Conservation (phyloP, 2,113 vertebrate species). For the Semicossyphus pulcher region DNA sequence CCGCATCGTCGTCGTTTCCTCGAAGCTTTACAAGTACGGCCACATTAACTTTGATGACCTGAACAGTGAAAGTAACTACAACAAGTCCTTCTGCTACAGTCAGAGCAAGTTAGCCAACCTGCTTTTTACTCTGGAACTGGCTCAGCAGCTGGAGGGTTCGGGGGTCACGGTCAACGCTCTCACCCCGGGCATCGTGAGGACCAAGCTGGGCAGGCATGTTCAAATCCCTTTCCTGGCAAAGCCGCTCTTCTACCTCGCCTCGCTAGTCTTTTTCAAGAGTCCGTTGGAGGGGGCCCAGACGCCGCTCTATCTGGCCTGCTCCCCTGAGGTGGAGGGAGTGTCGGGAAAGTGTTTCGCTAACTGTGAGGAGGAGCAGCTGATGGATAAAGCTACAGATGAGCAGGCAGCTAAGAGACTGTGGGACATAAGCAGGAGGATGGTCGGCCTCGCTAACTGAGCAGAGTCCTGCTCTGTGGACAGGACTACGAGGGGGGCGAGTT, state of each 20-base stretch:
- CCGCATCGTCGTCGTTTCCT: conserved; percentile 93
- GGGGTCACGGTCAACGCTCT: conserved; percentile 91
- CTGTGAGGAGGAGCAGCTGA: conserved; percentile 90
- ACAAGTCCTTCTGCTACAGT: conserved; percentile 93
- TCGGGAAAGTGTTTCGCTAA: conserved; percentile 94
- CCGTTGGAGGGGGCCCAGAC: conserved; percentile 94
- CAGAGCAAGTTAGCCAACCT: conserved; percentile 96
- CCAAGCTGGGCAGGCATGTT: conserved; percentile 90
- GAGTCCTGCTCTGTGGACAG: conserved; percentile 5
- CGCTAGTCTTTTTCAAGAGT: conserved; percentile 86
- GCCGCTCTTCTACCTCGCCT: conserved; percentile 90
- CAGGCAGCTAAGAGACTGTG: conserved; percentile 90
- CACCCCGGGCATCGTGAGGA: conserved; percentile 93
- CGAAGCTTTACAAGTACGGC: conserved; percentile 96
- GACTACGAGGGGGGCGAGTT: conserved; percentile 5
- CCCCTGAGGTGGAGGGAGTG: conserved; percentile 89
- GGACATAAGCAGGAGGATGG: conserved; percentile 94
- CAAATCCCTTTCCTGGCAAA: conserved; percentile 89
- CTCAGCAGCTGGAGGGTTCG: conserved; percentile 86
- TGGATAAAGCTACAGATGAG: conserved; percentile 90
- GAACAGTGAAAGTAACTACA: conserved; percentile 91
- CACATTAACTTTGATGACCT: conserved; percentile 95
- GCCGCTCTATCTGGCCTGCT: conserved; percentile 91
- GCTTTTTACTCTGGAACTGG: conserved; percentile 90
- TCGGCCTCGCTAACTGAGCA: conserved; percentile 82